phyloP scores from a whole-genome alignment of 1,140 invertebrate genomes.

The Zophobas morio region DNA sequence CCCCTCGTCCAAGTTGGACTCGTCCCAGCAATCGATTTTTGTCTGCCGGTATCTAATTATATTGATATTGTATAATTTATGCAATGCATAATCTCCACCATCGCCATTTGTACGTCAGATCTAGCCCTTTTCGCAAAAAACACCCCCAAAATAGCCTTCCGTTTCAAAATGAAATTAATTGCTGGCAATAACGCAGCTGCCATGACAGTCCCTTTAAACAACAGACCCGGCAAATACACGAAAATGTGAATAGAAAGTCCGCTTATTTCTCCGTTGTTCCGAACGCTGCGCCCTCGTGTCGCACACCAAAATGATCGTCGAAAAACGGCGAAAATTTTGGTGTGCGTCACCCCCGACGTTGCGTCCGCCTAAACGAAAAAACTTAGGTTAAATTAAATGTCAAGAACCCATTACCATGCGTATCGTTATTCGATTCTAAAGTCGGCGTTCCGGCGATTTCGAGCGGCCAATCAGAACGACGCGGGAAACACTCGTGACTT shows the following conservation, averaged over 20 bases:
- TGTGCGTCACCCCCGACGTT: background rate
- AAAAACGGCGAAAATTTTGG: conserved; percentile 52
- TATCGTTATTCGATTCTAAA: conserved; percentile 54
- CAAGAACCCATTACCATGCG: conserved; percentile 59
- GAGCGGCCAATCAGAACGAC: conserved; percentile 59
- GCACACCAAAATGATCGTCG: conserved; percentile 48
- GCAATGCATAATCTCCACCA: conserved; percentile 2
- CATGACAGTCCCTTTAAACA: conserved; percentile 56
- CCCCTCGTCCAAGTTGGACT: conserved; percentile 15
- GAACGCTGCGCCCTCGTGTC: conserved; percentile 18
- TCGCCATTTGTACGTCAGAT: background rate
- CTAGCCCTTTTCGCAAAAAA: background rate
- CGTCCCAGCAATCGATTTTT: conserved; percentile 33
- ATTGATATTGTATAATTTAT: conserved; percentile 30
- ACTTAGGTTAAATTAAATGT: conserved; percentile 61
- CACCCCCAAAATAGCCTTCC: background rate
- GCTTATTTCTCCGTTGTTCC: conserved; percentile 20
- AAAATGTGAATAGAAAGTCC: conserved; percentile 6
- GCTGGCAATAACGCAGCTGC: conserved; percentile 56
- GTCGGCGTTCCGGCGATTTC: conserved; percentile 45
- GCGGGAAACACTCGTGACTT: conserved; percentile 64
- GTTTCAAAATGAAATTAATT: conserved; percentile 15
- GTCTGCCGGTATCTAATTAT: conserved; percentile 35
- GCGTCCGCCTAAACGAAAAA: conserved; percentile 11
- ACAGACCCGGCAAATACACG: conserved; percentile 56